phyloP scores from a whole-genome alignment of 2,797 vertebrate genomes.

The Gadopsis marmoratus region DNA sequence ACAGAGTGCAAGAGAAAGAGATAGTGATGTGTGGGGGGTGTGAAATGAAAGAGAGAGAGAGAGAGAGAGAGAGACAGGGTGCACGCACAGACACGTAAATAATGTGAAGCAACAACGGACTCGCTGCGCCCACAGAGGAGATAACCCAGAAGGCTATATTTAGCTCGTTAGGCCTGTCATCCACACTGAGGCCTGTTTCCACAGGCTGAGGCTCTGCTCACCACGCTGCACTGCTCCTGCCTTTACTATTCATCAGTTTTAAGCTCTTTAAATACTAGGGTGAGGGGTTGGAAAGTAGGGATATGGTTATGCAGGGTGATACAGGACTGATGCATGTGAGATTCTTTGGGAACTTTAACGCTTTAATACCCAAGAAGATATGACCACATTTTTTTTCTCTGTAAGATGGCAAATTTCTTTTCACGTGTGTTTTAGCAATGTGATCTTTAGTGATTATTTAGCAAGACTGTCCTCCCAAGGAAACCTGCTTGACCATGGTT shows the following conservation, averaged over 20 bases:
- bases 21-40: slow-evolving; percentile 62
- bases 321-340: not conserved
- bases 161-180: slow-evolving; percentile 85
- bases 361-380: slow-evolving; percentile 9
- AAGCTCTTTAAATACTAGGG: slow-evolving; percentile 63
- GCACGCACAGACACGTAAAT: slow-evolving; percentile 88
- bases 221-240: slow-evolving; percentile 76
- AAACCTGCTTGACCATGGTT: not conserved
- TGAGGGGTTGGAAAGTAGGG: slow-evolving; percentile 37
- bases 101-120: slow-evolving; percentile 86
- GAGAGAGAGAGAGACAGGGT: slow-evolving; percentile 56
- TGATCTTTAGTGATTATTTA: not conserved
- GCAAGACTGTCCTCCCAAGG: too few species aligned
- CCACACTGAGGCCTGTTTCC: slow-evolving; percentile 84
- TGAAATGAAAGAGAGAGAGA: slow-evolving; percentile 60
- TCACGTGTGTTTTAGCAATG: not conserved
- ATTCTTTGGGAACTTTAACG: slow-evolving; percentile 11
- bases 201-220: slow-evolving; percentile 77
- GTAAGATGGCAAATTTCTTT: not conserved
- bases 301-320: slow-evolving; percentile 30
- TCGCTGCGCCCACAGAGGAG: slow-evolving; percentile 81
- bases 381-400: not conserved
- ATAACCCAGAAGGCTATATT: slow-evolving; percentile 88
- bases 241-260: slow-evolving; percentile 77
- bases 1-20: slow-evolving; percentile 54